Percentiles rank a stretch among this genome's conserved stretches.
phyloP scores from a whole-genome alignment of 2,113 vertebrate species.

The Onychostruthus taczanowskii region DNA sequence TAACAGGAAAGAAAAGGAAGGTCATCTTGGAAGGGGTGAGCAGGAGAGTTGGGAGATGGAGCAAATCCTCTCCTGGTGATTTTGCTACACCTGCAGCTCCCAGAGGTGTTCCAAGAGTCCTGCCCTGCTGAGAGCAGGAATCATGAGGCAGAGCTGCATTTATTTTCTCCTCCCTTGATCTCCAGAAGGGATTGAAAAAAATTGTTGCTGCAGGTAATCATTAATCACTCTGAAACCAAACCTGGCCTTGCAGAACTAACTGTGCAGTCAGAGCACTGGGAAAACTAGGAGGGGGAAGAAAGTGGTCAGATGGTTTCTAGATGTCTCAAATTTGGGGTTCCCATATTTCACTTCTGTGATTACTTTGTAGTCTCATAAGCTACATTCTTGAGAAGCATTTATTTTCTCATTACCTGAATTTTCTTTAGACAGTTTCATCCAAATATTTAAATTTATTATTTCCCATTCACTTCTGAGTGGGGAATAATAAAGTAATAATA shows the following conservation, averaged over 20 bases:
- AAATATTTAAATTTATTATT: background rate
- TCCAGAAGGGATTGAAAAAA: background rate
- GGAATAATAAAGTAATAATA: background rate
- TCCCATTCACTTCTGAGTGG: background rate
- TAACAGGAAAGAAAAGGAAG: background rate
- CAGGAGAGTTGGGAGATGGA: background rate
- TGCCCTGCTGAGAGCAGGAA: background rate
- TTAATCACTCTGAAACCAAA: constrained; percentile 50
- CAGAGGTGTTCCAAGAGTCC: background rate
- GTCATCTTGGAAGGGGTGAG: background rate
- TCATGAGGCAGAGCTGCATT: background rate
- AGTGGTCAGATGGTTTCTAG: background rate
- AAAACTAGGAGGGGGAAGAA: background rate
- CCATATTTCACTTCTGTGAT: background rate
- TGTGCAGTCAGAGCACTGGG: background rate
- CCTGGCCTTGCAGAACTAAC: constrained; percentile 36
- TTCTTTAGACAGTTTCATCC: background rate
- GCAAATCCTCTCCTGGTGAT: background rate
- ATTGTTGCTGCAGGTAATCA: background rate
- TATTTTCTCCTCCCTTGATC: background rate
- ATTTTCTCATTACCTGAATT: background rate
- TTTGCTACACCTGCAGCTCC: background rate
- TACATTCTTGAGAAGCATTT: background rate
- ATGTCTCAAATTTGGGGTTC: background rate
- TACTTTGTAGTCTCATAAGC: background rate